Evolutionary conservation across 2,888 invertebrate genomes (phyloP), one percentile per base, ranked within the genome.

Genomic region (Chesias legatella): DNA sequence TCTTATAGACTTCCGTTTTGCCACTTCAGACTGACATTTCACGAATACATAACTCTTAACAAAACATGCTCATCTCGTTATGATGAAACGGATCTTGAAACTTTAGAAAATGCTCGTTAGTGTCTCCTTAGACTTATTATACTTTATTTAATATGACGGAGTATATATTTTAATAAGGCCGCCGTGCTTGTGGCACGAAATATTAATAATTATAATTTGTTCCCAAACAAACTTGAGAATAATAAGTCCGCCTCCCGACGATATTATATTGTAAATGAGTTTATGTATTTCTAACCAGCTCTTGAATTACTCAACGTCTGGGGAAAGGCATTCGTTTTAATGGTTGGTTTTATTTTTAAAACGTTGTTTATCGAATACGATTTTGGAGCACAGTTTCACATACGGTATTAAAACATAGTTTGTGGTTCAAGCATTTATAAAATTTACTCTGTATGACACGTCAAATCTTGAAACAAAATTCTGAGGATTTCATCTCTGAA

Each of bases 131-230:
- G 23, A 42, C 35, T 31, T 30, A 42, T 42, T 35, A 35, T 32
- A 35, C 34, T 44, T 44, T 26, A 48, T 41, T 35, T 33, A 46
- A 45, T 43, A 33, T 46, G 39, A 7, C 29, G 33, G 37, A 21
- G 38, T 48, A 46, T 38, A 46, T 48, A 51, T 51, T 50, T 47
- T 56, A 51, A 51, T 50, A 51, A 48, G 31, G 17, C 25, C 35
- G 31, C 25, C 43, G 40, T 43, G 34, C 44, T 35, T 26, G 11
- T 28, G 30, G 33, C 33, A 32, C 44, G 49, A 49, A 52, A 38
- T 55, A 46, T 52, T 48, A 41, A 48, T 58, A 58, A 60, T 63
- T 60, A 62, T 58, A 64, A 64, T 61, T 64, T 66, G 60, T 63
- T 52, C 62, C 29, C 38, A 57, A 62, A 58, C 52, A 59, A 56